Conservation (phyloP, 2,797 vertebrate species). For the Paguma larvata region DNA sequence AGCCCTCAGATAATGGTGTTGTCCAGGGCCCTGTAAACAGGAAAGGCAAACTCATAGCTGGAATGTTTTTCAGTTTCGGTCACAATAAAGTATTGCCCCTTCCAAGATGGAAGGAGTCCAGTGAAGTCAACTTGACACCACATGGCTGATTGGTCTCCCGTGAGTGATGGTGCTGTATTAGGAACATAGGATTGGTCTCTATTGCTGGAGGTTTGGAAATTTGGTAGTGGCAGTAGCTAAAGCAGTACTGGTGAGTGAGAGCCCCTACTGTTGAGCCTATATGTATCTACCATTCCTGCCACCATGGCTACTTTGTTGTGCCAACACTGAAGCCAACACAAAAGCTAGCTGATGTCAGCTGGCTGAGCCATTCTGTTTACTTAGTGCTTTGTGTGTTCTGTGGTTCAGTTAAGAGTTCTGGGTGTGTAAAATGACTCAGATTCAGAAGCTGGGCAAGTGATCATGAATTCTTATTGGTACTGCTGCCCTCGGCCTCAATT, state of each 20-base stretch:
- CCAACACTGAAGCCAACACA: not conserved
- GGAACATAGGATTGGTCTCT: not conserved
- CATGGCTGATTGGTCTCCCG: not conserved
- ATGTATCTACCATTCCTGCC: not conserved
- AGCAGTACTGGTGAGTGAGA: not conserved
- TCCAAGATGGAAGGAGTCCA: not conserved
- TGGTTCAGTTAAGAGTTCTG: conserved; percentile 1
- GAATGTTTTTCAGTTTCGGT: not conserved
- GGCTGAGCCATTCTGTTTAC: not conserved
- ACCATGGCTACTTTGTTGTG: not conserved
- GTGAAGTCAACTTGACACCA: not conserved
- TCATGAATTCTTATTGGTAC: not conserved
- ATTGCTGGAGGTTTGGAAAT: not conserved
- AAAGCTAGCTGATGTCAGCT: not conserved
- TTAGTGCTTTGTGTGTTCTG: not conserved
- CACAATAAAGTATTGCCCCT: not conserved
- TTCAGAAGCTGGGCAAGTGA: not conserved
- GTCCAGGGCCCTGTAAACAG: not conserved
- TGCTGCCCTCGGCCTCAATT: not conserved
- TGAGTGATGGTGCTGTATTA: not conserved
- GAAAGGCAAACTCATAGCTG: not conserved
- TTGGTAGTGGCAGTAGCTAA: not conserved
- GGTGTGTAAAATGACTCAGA: not conserved
- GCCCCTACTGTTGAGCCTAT: not conserved
- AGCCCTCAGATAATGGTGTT: not conserved